These are phyloP conservation scores for Doryteuthis pealeii DNA, from an alignment of 1,140 invertebrate species.

Conservation along the genomic window DNA sequence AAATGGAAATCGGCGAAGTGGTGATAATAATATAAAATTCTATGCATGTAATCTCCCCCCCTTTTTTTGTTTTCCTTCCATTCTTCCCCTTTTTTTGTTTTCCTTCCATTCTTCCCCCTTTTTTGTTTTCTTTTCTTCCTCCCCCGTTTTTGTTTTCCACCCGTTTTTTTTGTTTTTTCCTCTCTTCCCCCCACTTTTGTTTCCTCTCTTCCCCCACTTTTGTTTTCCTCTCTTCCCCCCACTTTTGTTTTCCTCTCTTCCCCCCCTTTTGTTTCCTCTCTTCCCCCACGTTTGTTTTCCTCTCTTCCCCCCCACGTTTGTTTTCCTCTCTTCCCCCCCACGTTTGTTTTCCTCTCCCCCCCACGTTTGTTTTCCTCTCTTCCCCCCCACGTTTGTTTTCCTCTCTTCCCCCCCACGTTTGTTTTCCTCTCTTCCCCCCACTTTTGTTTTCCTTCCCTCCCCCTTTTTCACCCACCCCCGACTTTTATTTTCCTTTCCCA, in stretches of 20 bases:
- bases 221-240: not conserved
- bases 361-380: not conserved
- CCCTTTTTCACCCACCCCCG: not conserved
- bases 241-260: not conserved
- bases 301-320: not conserved
- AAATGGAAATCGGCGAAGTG: too few relatives aligned
- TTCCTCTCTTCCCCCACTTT: not conserved
- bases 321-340: not conserved
- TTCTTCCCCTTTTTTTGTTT: too few relatives aligned
- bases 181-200: not conserved
- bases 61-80: too few relatives aligned
- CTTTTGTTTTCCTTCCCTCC: not conserved
- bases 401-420: not conserved
- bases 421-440: not conserved
- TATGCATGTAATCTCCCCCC: too few relatives aligned
- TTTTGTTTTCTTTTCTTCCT: too few relatives aligned
- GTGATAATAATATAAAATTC: too few relatives aligned
- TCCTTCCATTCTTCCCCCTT: too few relatives aligned
- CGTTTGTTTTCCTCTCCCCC: not conserved
- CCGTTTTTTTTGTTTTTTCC: not conserved
- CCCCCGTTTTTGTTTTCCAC: too few relatives aligned
- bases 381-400: not conserved
- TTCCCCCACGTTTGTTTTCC: not conserved
- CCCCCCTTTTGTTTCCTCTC: not conserved
- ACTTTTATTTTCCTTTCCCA: slow-evolving; percentile 6